Evolutionary conservation across 1,140 invertebrate genomes (phyloP).

Genomic region (Zeugodacus cucurbitae): DNA sequence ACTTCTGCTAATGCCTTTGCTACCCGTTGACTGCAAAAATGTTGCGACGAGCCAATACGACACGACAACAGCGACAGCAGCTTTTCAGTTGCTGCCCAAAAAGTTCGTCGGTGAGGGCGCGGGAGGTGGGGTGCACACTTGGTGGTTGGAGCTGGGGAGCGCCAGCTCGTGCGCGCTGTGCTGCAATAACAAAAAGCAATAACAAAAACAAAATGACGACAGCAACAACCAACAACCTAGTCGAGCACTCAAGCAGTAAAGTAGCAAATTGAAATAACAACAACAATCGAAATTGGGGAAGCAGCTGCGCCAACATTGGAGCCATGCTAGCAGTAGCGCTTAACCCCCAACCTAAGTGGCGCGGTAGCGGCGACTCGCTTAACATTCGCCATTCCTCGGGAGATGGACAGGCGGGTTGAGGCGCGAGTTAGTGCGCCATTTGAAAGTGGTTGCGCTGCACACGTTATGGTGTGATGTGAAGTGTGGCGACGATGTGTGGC

Average conservation of each 20-base stretch:
- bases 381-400: background rate
- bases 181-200: background rate
- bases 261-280: background rate
- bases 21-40: constrained; percentile 18
- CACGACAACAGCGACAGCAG: background rate
- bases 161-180: background rate
- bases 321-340: background rate
- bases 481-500: background rate
- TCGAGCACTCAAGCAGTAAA: background rate
- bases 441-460: background rate
- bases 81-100: background rate
- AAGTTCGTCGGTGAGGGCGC: background rate
- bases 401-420: background rate
- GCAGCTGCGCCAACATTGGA: background rate
- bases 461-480: background rate
- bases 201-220: no score
- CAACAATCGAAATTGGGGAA: background rate
- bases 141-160: background rate
- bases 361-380: background rate
- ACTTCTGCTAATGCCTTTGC: constrained; percentile 29
- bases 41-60: background rate
- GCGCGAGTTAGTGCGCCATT: background rate
- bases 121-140: background rate
- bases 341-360: constrained; percentile 1
- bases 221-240: background rate